Evolutionary conservation across 2,113 vertebrate genomes (phyloP).

Genomic region (Gallinago undulata): DNA sequence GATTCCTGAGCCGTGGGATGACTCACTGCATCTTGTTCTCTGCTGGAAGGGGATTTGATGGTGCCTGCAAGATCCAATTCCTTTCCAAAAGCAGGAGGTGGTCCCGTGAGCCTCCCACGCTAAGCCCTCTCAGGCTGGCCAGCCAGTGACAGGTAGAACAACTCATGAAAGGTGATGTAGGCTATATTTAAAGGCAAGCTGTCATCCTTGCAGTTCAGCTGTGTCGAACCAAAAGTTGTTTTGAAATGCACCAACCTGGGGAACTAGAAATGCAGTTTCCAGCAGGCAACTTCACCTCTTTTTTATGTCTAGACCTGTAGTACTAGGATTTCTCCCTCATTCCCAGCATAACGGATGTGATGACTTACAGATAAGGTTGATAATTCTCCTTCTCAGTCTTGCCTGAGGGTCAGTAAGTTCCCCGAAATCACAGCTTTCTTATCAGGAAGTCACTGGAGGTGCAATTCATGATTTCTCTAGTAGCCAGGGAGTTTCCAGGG

Average conservation of each 20-base stretch:
- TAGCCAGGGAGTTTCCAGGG: background rate
- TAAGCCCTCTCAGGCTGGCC: background rate
- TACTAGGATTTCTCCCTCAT: background rate
- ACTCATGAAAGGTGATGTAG: background rate
- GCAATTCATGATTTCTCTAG: background rate
- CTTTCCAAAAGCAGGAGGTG: background rate
- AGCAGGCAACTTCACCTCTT: background rate
- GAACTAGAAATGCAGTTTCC: background rate
- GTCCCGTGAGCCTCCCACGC: background rate
- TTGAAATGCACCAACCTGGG: background rate
- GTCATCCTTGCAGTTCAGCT: background rate
- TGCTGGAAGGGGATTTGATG: background rate
- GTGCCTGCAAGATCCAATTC: background rate
- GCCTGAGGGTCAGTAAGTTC: background rate
- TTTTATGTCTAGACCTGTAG: background rate
- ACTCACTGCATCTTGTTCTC: background rate
- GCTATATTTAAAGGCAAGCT: background rate
- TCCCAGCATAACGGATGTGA: background rate
- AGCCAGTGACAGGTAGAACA: background rate
- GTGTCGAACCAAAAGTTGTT: background rate
- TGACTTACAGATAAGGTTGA: background rate
- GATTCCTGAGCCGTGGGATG: background rate
- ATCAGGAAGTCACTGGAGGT: background rate
- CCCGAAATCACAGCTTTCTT: background rate
- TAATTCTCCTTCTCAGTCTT: background rate